Conservation (phyloP, 2,113 vertebrate species). For the Microcebus tavaratra region DNA sequence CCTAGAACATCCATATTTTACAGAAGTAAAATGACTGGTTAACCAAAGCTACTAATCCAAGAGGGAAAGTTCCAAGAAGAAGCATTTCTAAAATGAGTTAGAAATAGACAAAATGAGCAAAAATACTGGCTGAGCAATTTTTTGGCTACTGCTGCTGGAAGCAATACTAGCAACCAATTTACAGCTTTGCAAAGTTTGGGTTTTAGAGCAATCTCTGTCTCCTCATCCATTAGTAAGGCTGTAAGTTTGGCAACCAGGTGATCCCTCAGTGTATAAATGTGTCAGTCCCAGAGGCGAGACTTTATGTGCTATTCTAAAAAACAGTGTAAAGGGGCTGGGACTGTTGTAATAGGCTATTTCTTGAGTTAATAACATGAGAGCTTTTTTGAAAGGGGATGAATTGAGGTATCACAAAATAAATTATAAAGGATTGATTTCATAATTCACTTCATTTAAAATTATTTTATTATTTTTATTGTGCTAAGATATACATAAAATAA, state of each 20-base stretch:
- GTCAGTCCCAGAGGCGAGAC: not conserved
- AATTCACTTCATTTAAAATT: not conserved
- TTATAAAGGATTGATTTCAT: not conserved
- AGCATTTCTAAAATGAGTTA: slow-evolving; percentile 43
- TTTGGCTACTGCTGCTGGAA: slow-evolving; percentile 50
- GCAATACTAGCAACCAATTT: slow-evolving; percentile 48
- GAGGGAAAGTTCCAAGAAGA: slow-evolving; percentile 68
- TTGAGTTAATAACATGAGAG: not conserved
- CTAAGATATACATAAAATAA: not conserved
- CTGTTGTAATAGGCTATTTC: not conserved
- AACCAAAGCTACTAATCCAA: slow-evolving; percentile 52
- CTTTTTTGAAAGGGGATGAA: not conserved
- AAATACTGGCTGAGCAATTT: not conserved
- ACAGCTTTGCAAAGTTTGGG: slow-evolving; percentile 38
- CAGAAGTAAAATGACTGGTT: slow-evolving; percentile 56
- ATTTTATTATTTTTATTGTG: not conserved
- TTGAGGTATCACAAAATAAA: not conserved
- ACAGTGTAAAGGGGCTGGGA: not conserved
- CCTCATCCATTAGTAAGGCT: slow-evolving; percentile 21
- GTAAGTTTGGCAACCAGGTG: not conserved
- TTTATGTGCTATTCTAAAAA: not conserved
- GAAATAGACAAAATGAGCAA: slow-evolving; percentile 67
- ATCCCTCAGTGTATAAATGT: not conserved
- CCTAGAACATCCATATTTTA: slow-evolving; percentile 50
- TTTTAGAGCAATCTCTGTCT: slow-evolving; percentile 32